These are phyloP conservation scores for Actinemys pallida DNA, from an alignment of 2,113 vertebrate species.

Conservation along the genomic window DNA sequence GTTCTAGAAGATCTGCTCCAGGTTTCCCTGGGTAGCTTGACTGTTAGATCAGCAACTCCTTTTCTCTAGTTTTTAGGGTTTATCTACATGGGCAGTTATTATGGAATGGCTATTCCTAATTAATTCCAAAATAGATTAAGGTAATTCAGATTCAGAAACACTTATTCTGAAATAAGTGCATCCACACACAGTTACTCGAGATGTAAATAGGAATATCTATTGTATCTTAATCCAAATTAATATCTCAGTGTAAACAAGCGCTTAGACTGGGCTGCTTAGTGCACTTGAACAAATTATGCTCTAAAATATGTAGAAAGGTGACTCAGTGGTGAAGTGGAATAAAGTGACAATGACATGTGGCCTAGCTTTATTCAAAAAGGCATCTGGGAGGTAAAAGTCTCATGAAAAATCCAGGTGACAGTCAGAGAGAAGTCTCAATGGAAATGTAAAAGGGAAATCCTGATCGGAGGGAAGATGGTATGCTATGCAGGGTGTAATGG, in stretches of 20 bases:
- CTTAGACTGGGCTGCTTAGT: neutral
- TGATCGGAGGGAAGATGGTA: neutral
- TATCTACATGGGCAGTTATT: neutral
- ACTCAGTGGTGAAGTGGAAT: neutral
- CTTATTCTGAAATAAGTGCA: neutral
- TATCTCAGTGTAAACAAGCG: too few relatives aligned
- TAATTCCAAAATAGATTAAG: neutral
- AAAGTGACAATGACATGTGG: neutral
- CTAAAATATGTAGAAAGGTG: neutral
- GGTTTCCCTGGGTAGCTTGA: neutral
- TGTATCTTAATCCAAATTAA: too few relatives aligned
- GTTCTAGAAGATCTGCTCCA: too few relatives aligned
- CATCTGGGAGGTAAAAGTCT: neutral
- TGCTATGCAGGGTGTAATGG: neutral
- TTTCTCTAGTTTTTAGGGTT: neutral
- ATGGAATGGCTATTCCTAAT: neutral
- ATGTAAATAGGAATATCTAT: too few relatives aligned
- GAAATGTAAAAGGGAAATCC: neutral
- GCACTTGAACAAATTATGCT: neutral
- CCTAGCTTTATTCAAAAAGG: neutral
- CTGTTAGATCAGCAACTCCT: neutral
- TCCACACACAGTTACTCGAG: too few relatives aligned
- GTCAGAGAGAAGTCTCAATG: neutral
- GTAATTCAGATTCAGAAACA: neutral
- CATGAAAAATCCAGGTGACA: neutral